phyloP scores from a whole-genome alignment of 92 coral and sea anemone genomes.

The Heliopora coerulea region DNA sequence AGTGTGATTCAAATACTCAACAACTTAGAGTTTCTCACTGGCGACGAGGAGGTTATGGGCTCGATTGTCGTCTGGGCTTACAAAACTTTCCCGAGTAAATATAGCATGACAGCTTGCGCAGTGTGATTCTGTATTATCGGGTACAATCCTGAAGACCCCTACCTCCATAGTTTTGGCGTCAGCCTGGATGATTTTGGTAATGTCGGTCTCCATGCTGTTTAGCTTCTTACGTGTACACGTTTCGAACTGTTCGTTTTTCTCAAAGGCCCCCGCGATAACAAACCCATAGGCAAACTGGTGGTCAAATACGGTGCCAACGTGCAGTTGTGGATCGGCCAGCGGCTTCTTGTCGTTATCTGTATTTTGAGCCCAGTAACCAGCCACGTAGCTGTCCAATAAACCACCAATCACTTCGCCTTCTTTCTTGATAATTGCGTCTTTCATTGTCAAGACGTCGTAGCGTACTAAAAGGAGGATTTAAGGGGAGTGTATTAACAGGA shows the following conservation, averaged over 20 bases:
- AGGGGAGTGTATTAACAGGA: no score
- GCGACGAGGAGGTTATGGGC: no score
- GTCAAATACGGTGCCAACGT: slow-evolving; percentile 96
- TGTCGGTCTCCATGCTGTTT: slow-evolving; percentile 97
- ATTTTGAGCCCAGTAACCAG: slow-evolving; percentile 89
- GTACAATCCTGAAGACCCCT: no score
- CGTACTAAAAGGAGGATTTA: slow-evolving; percentile 48
- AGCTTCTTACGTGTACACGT: slow-evolving; percentile 86
- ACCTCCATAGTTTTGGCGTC: slow-evolving; percentile 96
- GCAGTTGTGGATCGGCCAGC: slow-evolving; percentile 59
- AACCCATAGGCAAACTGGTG: slow-evolving; percentile 99
- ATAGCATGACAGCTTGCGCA: no score
- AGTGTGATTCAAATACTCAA: no score
- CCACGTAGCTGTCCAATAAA: slow-evolving; percentile 92
- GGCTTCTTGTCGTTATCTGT: slow-evolving; percentile 36
- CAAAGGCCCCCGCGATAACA: slow-evolving; percentile 75
- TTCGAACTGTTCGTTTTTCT: slow-evolving; percentile 50
- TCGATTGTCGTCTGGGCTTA: no score
- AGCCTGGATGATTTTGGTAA: slow-evolving; percentile 75
- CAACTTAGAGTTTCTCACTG: no score
- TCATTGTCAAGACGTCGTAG: slow-evolving; percentile 62
- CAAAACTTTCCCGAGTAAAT: no score
- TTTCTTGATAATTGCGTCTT: slow-evolving; percentile 53
- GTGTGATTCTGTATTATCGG: no score
- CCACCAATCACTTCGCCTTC: slow-evolving; percentile 60